These are phyloP conservation scores for Bucorvus abyssinicus DNA, from an alignment of 2,797 vertebrate species.

Conservation along the genomic window DNA sequence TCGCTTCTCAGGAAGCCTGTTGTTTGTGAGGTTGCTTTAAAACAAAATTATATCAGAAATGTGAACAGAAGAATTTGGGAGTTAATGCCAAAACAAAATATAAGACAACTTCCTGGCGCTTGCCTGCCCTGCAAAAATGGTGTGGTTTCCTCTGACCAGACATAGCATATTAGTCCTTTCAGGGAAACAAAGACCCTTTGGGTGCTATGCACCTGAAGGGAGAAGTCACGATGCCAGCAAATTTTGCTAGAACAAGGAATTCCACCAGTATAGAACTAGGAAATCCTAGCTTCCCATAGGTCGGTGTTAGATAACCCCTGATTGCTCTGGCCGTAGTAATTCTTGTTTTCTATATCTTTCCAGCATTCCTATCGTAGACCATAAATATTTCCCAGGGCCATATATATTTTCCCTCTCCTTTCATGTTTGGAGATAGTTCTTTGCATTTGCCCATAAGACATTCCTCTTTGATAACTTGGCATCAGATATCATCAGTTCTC, in stretches of 20 bases:
- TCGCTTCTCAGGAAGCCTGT: constrained; percentile 47
- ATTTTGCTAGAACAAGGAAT: background rate
- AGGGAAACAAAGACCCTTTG: background rate
- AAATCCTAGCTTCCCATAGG: background rate
- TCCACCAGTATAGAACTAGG: background rate
- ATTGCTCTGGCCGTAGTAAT: background rate
- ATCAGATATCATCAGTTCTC: background rate
- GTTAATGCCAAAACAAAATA: background rate
- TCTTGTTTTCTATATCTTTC: background rate
- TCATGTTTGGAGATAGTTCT: background rate
- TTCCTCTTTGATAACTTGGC: background rate
- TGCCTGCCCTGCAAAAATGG: background rate
- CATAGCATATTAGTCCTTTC: background rate
- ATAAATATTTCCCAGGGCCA: background rate
- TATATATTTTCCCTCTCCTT: background rate
- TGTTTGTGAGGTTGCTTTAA: constrained; percentile 51
- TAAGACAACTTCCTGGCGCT: background rate
- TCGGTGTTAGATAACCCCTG: background rate
- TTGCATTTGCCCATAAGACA: background rate
- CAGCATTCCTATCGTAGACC: background rate
- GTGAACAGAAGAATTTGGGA: background rate
- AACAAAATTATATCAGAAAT: background rate
- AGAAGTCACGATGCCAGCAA: background rate
- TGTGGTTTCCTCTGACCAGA: background rate
- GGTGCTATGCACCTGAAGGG: background rate